Evolutionary conservation across 1,140 invertebrate species (phyloP), one percentile per base, ranked within the genome.

Genomic region (Theocolax elegans): DNA sequence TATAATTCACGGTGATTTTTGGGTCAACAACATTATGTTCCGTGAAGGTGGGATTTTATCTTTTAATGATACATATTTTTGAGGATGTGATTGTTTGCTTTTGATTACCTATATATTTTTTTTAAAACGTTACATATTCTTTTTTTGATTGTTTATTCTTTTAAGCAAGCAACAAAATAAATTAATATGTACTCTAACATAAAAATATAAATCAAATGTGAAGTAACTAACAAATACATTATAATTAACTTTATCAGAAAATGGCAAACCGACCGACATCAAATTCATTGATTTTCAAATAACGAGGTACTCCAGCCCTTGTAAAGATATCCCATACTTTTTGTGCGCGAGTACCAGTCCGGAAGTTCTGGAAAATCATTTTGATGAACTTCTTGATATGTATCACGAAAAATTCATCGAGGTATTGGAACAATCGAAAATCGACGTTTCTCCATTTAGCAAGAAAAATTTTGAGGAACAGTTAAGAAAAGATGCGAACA

Each of bases 21-120:
- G 90, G 90, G 82, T 87, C 8, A 91, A 90, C 73, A 92, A 92
- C 72, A 84, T 90, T 1, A 85, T 92, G 81, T 87, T 86, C 49
- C 80, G 79, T 6, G 58, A 76, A 12, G 75, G 85, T 73, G 73
- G 1, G n/a, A 10, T 35, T 84, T 73, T 29, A 65, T 2, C 65
- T 21, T 12, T 56, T 8, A 67, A 59, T 0, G 60, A 78, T 27
- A 81, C 87, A n/a, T n/a, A n/a, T n/a, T n/a, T n/a, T n/a, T n/a
- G n/a, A n/a, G n/a, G n/a, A n/a, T n/a, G n/a, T n/a, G n/a, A n/a
- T n/a, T n/a, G n/a, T n/a, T n/a, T n/a, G n/a, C n/a, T n/a, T n/a
- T n/a, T n/a, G n/a, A n/a, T n/a, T n/a, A n/a, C n/a, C n/a, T n/a
- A n/a, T n/a, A n/a, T n/a, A n/a, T n/a, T n/a, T n/a, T n/a, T n/a